phyloP scores from a whole-genome alignment of 2,113 vertebrate species.

The Spea multiplicata region DNA sequence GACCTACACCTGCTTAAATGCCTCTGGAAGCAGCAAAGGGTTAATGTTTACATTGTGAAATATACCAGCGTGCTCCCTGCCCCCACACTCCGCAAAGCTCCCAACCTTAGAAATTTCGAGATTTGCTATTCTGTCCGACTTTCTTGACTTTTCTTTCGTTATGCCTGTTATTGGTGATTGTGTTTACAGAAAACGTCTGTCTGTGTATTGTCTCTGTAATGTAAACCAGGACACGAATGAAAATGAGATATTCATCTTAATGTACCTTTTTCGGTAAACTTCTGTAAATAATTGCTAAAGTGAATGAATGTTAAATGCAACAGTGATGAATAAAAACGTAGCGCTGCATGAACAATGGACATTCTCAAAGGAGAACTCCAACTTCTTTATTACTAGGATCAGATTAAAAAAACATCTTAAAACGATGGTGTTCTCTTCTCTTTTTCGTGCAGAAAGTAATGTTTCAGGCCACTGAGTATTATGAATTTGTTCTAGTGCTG shows the following conservation, averaged over 20 bases:
- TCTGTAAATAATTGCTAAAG: conserved; percentile 30
- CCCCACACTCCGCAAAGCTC: conserved; percentile 7
- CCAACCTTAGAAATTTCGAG: conserved; percentile 28
- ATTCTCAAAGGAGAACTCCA: no score
- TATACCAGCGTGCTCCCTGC: not conserved
- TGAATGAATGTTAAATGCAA: not conserved
- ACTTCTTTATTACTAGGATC: no score
- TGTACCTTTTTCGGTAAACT: conserved; percentile 34
- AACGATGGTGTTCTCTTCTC: no score
- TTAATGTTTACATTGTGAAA: conserved; percentile 23
- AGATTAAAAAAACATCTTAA: no score
- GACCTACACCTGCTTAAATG: fast-evolving
- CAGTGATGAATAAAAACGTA: not conserved
- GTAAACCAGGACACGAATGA: conserved; percentile 36
- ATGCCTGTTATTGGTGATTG: conserved; percentile 36
- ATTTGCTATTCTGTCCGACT: conserved; percentile 14
- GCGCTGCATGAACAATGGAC: no score
- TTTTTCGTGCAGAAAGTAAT: no score
- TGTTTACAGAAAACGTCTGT: conserved; percentile 40
- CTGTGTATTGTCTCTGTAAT: conserved; percentile 45
- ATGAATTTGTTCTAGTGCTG: no score
- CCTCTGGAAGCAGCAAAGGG: not conserved
- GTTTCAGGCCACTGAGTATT: no score
- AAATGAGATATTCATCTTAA: conserved; percentile 46
- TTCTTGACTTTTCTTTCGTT: not conserved